Conservation (phyloP, 1,140 invertebrate genomes). For the Andrena cerasifolii region DNA sequence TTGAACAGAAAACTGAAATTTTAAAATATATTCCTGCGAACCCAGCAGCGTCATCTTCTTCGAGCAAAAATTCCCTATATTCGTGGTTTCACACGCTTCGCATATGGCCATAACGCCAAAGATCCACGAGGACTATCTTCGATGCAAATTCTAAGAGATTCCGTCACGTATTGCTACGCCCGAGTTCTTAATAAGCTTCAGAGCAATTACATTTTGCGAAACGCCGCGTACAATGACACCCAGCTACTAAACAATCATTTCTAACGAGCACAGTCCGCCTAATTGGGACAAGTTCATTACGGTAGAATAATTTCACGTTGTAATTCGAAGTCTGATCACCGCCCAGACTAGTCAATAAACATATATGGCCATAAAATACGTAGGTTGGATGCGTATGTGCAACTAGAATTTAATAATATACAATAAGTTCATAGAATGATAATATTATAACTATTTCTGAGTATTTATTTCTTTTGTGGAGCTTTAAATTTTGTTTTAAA, state of each 20-base stretch:
- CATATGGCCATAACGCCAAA: not conserved
- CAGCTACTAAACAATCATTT: conserved; percentile 19
- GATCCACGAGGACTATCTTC: not conserved
- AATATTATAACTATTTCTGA: too few species aligned
- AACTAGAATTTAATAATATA: too few species aligned
- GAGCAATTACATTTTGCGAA: conserved; percentile 29
- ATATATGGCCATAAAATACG: not conserved
- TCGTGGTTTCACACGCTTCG: not conserved
- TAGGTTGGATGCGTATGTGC: not conserved
- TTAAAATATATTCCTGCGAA: too few species aligned
- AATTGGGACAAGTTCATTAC: conserved; percentile 54
- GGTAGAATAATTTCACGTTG: conserved; percentile 3
- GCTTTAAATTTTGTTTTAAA: too few species aligned
- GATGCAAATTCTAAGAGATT: conserved; percentile 24
- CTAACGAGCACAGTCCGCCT: conserved; percentile 27
- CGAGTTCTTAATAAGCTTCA: conserved; percentile 36
- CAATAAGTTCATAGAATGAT: too few species aligned
- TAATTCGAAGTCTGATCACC: not conserved
- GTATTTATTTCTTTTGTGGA: too few species aligned
- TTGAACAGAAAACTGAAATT: too few species aligned
- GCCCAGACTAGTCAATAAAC: not conserved
- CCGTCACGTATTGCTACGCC: conserved; percentile 30
- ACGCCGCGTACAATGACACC: conserved; percentile 37
- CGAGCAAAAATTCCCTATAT: not conserved
- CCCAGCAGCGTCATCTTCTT: not conserved